Percentiles rank a stretch among this genome's conserved stretches.
Conservation (phyloP, 2,888 invertebrate genomes). For the Parochlus steinenii region DNA sequence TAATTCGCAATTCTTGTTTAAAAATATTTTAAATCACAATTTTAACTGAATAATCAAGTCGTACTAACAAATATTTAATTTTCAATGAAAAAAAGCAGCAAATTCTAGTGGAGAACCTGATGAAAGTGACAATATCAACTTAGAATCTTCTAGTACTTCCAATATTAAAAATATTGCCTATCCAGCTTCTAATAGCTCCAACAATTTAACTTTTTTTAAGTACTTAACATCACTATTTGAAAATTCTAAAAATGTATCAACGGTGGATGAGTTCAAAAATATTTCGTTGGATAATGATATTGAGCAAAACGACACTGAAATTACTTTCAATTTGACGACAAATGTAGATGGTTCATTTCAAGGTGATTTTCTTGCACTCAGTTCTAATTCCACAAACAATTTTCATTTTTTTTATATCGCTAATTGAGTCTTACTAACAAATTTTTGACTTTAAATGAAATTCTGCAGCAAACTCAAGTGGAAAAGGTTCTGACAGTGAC, state of each 20-base stretch:
- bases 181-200: background rate
- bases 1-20: too few species aligned
- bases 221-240: background rate
- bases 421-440: too few species aligned
- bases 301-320: background rate
- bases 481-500: too few species aligned
- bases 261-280: background rate
- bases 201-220: background rate
- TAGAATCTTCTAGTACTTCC: too few species aligned
- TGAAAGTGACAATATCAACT: background rate
- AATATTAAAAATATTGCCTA: slow-evolving; percentile 2
- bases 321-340: background rate
- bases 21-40: too few species aligned
- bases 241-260: background rate
- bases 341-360: background rate
- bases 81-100: background rate
- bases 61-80: background rate
- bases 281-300: background rate
- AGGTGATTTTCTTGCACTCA: slow-evolving; percentile 1
- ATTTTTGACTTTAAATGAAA: too few species aligned
- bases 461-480: too few species aligned
- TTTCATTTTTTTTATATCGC: too few species aligned
- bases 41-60: too few species aligned
- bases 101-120: background rate
- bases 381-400: too few species aligned